A percentile compares a stretch with the other conserved stretches of the same genome.
These are phyloP conservation scores for Eonycteris spelaea DNA, from an alignment of 2,113 vertebrate species.

Conservation along the genomic window DNA sequence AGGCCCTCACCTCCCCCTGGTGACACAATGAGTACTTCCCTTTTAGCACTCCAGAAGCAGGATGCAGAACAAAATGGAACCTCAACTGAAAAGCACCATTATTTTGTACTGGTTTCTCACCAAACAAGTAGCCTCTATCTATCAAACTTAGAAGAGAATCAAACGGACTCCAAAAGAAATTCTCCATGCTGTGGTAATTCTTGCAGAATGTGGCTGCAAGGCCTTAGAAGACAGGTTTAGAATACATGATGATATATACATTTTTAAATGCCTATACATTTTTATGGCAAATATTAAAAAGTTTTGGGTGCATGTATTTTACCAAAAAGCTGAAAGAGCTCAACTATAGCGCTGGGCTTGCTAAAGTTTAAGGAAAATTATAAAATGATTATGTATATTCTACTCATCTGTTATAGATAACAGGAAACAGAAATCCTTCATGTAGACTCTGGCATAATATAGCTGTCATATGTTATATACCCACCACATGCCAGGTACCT, in stretches of 20 bases:
- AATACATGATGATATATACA: background rate
- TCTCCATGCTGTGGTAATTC: background rate
- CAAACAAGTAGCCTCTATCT: background rate
- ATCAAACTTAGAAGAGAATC: background rate
- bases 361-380: constrained; percentile 27
- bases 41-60: background rate
- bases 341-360: background rate
- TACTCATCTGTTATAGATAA: background rate
- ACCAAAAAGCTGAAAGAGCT: background rate
- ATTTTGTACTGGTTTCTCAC: background rate
- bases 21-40: background rate
- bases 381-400: background rate
- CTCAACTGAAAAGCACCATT: background rate
- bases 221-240: background rate
- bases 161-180: background rate
- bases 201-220: background rate
- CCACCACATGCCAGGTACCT: background rate
- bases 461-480: background rate
- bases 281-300: constrained; percentile 10
- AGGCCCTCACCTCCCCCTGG: background rate
- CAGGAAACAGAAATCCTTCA: background rate
- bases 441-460: background rate
- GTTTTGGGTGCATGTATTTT: background rate
- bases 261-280: constrained; percentile 16
- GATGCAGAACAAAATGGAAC: constrained; percentile 15